These are phyloP conservation scores for Astyanax mexicanus DNA, from an alignment of 2,797 vertebrate genomes.

Conservation along the genomic window DNA sequence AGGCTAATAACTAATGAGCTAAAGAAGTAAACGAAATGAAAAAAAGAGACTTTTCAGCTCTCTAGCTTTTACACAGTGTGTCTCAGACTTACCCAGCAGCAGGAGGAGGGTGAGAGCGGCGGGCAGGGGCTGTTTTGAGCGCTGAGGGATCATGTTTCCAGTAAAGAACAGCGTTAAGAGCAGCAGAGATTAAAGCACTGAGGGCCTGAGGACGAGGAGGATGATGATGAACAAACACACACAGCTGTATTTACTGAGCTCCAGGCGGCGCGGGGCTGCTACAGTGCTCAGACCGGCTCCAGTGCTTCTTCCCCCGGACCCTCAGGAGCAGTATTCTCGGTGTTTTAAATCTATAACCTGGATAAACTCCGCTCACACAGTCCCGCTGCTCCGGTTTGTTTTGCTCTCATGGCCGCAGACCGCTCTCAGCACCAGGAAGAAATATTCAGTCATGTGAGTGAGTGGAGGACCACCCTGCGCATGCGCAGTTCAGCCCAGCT, in stretches of 20 bases:
- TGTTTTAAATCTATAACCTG: neutral
- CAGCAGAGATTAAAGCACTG: conserved; percentile 19
- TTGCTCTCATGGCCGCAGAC: conserved; percentile 20
- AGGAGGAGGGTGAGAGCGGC: conserved; percentile 58
- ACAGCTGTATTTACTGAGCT: neutral
- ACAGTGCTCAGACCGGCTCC: neutral
- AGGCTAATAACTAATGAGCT: too few species aligned
- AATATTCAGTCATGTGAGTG: conserved; percentile 48
- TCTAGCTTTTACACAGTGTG: too few species aligned
- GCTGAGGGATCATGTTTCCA: conserved; percentile 68
- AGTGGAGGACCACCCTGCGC: neutral
- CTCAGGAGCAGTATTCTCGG: neutral
- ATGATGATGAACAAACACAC: neutral
- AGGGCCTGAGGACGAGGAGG: neutral
- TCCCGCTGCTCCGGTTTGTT: conserved; percentile 12
- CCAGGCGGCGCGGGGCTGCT: too few species aligned
- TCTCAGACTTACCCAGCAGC: conserved; percentile 71
- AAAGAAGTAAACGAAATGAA: too few species aligned
- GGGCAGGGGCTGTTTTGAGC: conserved; percentile 53
- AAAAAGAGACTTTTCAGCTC: too few species aligned
- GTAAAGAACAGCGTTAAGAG: conserved; percentile 3
- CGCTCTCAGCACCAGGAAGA: conserved; percentile 32
- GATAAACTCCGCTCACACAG: neutral
- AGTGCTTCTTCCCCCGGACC: neutral
- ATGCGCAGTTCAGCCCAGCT: neutral